Evolutionary conservation across 1,140 invertebrate species (phyloP).

Genomic region (Coenobita brevimanus): DNA sequence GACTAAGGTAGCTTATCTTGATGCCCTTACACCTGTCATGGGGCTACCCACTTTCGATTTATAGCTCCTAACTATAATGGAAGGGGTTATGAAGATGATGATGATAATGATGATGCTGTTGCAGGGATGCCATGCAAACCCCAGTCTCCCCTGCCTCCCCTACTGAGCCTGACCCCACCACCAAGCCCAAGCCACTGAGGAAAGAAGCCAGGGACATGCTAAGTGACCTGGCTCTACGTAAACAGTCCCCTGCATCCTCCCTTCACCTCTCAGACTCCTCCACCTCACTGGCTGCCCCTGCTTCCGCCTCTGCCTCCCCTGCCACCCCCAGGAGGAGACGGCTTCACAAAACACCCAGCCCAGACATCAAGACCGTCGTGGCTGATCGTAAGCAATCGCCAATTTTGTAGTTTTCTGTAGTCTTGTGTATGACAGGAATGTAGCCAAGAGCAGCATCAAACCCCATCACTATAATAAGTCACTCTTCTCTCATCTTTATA

Average conservation of each 20-base stretch:
- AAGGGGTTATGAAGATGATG: too few species aligned
- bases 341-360: constrained; percentile 70
- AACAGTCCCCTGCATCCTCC: constrained; percentile 73
- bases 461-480: too few species aligned
- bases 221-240: constrained; percentile 84
- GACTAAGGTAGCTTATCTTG: too few species aligned
- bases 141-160: constrained; percentile 85
- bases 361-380: constrained; percentile 71
- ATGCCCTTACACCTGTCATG: too few species aligned
- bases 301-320: constrained; percentile 62
- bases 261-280: constrained; percentile 66
- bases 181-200: constrained; percentile 77
- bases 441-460: too few species aligned
- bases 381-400: constrained; percentile 72
- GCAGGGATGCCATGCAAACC: constrained; percentile 83
- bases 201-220: constrained; percentile 89
- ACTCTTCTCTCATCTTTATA: too few species aligned
- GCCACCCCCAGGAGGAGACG: constrained; percentile 69
- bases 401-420: too few species aligned
- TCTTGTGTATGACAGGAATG: too few species aligned
- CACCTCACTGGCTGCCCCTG: constrained; percentile 66
- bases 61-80: too few species aligned
- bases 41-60: too few species aligned
- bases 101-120: not conserved
- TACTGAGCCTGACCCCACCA: constrained; percentile 75